Evolutionary conservation across 2,888 invertebrate species (phyloP).

Genomic region (Archips xylosteana): DNA sequence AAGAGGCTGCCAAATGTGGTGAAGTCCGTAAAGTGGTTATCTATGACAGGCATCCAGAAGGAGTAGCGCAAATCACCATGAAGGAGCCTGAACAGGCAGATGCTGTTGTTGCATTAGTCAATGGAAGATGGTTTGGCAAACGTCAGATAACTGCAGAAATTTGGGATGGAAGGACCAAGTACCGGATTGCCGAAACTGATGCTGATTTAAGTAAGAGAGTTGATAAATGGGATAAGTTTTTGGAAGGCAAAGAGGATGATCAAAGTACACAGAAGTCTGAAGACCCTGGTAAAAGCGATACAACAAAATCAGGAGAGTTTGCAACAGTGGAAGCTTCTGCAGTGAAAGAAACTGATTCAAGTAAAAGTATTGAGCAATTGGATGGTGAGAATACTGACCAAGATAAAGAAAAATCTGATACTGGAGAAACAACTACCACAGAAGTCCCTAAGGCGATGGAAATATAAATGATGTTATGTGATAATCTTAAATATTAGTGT

Average conservation of each 20-base stretch:
- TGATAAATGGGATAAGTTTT: slow-evolving; percentile 94
- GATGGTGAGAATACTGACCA: neutral
- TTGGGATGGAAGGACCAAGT: slow-evolving; percentile 98
- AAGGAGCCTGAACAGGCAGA: slow-evolving; percentile 96
- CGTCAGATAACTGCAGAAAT: slow-evolving; percentile 93
- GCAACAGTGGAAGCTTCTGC: neutral
- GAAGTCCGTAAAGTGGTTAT: slow-evolving; percentile 95
- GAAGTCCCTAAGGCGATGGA: slow-evolving; percentile 21
- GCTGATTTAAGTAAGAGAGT: slow-evolving; percentile 93
- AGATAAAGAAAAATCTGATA: neutral
- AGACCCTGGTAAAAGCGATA: neutral
- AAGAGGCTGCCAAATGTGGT: slow-evolving; percentile 96
- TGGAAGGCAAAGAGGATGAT: slow-evolving; percentile 86
- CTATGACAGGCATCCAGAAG: slow-evolving; percentile 97
- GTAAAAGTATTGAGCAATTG: neutral
- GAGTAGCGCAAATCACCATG: slow-evolving; percentile 97
- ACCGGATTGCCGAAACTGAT: slow-evolving; percentile 95
- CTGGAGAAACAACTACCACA: slow-evolving; percentile 42
- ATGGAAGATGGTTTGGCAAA: slow-evolving; percentile 96
- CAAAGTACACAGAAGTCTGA: slow-evolving; percentile 4
- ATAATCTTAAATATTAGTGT: slow-evolving; percentile 29
- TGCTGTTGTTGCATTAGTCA: slow-evolving; percentile 93
- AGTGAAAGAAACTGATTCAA: neutral
- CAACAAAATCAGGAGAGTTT: neutral
- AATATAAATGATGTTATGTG: neutral